These are phyloP conservation scores for Macaria notata DNA, from an alignment of 2,888 invertebrate species.

Conservation along the genomic window DNA sequence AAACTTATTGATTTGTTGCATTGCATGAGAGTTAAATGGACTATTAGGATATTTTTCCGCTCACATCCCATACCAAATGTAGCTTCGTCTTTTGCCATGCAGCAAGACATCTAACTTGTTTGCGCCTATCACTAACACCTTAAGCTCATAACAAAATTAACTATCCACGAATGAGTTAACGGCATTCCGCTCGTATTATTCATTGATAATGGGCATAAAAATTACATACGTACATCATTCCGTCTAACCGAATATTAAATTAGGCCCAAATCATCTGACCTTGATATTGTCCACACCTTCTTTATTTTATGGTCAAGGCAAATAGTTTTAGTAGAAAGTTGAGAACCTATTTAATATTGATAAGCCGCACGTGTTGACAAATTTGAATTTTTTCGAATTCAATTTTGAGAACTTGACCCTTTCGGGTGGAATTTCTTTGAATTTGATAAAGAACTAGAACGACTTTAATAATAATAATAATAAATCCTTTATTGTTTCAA, in stretches of 20 bases:
- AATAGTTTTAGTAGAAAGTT: slow-evolving; percentile 29
- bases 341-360: slow-evolving; percentile 2
- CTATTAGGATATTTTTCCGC: no score
- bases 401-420: not conserved
- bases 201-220: slow-evolving; percentile 14
- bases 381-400: not conserved
- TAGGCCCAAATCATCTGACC: slow-evolving; percentile 31
- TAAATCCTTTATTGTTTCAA: no score
- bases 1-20: no score
- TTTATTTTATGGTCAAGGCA: slow-evolving; percentile 19
- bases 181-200: no score
- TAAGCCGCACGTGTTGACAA: slow-evolving; percentile 5
- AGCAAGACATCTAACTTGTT: no score
- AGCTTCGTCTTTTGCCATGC: no score
- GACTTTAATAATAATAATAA: no score
- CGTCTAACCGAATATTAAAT: slow-evolving; percentile 25
- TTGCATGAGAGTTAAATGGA: no score
- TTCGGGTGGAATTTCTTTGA: not conserved
- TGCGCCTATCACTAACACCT: no score
- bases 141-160: slow-evolving; percentile 3
- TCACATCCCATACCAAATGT: no score
- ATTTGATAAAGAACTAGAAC: no score
- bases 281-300: slow-evolving; percentile 31
- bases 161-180: slow-evolving; percentile 32
- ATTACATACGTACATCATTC: slow-evolving; percentile 20